Base-by-base conservation (phyloP, 2,888 invertebrate species). In the Plagiodera versicolora region DNA sequence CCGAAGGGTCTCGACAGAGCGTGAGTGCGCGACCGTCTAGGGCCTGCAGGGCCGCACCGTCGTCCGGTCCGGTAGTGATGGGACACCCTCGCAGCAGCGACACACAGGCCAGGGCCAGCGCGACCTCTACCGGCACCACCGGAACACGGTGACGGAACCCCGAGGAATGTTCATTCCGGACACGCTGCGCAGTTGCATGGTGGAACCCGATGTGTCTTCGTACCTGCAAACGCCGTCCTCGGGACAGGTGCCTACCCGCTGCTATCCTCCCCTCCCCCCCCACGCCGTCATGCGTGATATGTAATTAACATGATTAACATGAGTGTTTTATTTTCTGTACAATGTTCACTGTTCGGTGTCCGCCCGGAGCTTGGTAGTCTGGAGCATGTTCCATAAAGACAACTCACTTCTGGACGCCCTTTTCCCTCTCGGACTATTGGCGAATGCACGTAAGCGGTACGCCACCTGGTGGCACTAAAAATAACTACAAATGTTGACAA, bases 201-300 rank as follows among this genome's bases (percentile, higher is more conserved):
- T 93, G 89, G 93, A 93, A 89, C 89, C 89, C 83, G 93, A 93
- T 91, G 93, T 93, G 83, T 91, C 93, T 83, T 92, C 92, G 82
- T 94, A 93, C 87, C 89, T 93, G 81, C 93, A 93, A 87, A 92
- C 93, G 85, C 92, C 93, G 86, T 92, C 93, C 86, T 91, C 93
- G 86, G 92, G 93, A 89, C 93, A 94, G 93, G 93, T 93, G 87
- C 86, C 79, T 79, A 79, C 78, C 77, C 78, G 83, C 83, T 85
- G 85, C 85, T 83, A 79, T 74, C 85, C 84, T 77, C 72, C 84
- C 83, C 80, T 71, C 75, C 76, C 77, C 79, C 76, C 79, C 75
- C 78, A 77, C 75, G 73, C 75, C 76, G 75, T 74, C 75, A 75
- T 75, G 77, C 80, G 80, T 80, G 79, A 80, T 81, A 81, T 80